Evolutionary conservation across 2,888 invertebrate genomes (phyloP).

Genomic region (Conchocele bisecta): DNA sequence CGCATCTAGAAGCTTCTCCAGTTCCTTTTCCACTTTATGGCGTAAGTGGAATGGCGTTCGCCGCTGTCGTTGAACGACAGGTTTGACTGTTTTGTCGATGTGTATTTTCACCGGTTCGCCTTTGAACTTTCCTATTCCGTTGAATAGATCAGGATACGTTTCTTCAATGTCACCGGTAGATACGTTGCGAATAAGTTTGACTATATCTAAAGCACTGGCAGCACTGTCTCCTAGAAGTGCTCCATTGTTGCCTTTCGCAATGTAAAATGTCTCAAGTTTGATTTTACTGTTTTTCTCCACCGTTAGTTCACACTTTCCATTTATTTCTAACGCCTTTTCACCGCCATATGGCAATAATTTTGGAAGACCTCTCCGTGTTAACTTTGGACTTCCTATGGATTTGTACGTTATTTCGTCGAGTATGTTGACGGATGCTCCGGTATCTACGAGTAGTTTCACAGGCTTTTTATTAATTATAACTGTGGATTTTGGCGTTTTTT

Average conservation of each 20-base stretch:
- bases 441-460: conserved; percentile 30
- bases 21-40: conserved; percentile 43
- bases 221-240: conserved; percentile 39
- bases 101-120: conserved; percentile 40
- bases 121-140: conserved; percentile 46
- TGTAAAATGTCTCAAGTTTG: conserved; percentile 28
- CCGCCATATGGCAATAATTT: conserved; percentile 42
- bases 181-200: conserved; percentile 29
- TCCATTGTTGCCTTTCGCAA: conserved; percentile 40
- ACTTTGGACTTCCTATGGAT: conserved; percentile 22
- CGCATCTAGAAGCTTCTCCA: conserved; percentile 37
- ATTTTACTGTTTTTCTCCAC: conserved; percentile 29
- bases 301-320: conserved; percentile 24
- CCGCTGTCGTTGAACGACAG: conserved; percentile 43
- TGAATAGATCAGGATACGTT: conserved; percentile 38
- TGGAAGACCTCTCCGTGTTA: conserved; percentile 5
- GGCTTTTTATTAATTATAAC: neutral
- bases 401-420: conserved; percentile 41
- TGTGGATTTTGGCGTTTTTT: conserved; percentile 18
- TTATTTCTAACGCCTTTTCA: conserved; percentile 14
- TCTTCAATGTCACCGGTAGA: neutral
- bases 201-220: conserved; percentile 18
- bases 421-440: conserved; percentile 48
- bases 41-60: conserved; percentile 49
- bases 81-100: conserved; percentile 49